Conservation (phyloP, 2,888 invertebrate genomes). For the Drosophila incognita region DNA sequence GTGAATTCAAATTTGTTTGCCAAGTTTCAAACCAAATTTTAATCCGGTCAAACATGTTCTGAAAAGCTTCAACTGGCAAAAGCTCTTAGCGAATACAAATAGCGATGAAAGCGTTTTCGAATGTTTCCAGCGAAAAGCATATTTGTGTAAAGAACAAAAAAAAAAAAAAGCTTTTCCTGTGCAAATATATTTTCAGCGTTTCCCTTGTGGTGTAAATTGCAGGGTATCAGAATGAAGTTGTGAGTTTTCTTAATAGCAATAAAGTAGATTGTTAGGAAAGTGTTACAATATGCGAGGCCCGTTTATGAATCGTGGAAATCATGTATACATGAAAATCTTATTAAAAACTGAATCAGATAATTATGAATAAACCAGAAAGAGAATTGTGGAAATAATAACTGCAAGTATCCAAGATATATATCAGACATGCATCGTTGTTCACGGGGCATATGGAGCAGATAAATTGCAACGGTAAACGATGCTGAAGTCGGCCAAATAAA, state of each 20-base stretch:
- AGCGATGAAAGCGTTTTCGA: neutral
- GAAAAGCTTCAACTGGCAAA: conserved; percentile 2
- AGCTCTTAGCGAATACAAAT: conserved; percentile 9
- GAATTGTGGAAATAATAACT: neutral
- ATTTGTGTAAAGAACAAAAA: neutral
- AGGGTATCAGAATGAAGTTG: neutral
- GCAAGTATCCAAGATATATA: neutral
- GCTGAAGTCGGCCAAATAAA: conserved; percentile 64
- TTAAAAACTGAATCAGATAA: neutral
- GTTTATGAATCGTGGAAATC: neutral
- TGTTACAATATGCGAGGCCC: neutral
- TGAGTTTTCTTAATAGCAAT: neutral
- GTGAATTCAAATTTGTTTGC: neutral
- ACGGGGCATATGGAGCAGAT: conserved; percentile 37
- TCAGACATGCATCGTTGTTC: neutral
- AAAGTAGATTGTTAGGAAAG: neutral
- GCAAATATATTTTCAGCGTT: neutral
- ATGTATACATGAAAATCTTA: neutral
- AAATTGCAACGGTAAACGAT: conserved; percentile 66
- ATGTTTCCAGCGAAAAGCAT: neutral
- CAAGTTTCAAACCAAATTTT: neutral
- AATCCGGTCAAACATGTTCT: neutral
- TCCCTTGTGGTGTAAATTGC: neutral
- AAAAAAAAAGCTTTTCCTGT: neutral
- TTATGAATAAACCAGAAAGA: neutral